Base-by-base conservation (phyloP, 2,888 invertebrate genomes). In the Lumbricus terrestris region DNA sequence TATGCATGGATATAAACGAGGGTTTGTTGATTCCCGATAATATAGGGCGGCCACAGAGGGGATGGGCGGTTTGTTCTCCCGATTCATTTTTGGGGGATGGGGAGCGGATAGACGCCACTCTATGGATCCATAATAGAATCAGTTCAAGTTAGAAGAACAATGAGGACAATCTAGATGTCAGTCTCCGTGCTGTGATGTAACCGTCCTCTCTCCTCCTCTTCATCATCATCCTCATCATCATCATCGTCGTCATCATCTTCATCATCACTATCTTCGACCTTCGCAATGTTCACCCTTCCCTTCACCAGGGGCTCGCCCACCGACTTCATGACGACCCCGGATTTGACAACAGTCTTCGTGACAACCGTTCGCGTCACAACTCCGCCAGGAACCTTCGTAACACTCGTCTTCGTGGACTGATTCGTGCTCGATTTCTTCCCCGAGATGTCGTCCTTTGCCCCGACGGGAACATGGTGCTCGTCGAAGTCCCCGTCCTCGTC, bases 401-500 rank as follows among this genome's bases (percentile, higher is more conserved):
- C 54, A 11, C 15, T 90, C n/a, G 82, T 83, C 33, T n/a, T 42
- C 16, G 83, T 83, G 8, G 37, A 83, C 34, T 20, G 47, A 34
- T 8, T 23, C 18, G 89, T 6, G 5, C 82, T n/a, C 35, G 8
- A n/a, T 20, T 82, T 89, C 20, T 34, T 37, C n/a, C 6, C 42
- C 54, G 89, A 47, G 20, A 35, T 89, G 34, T 85, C 37, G 85
- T 85, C 85, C n/a, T 23, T 85, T 8, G 85, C 85, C 37, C 34
- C 85, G 11, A 18, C 85, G 0, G 35, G 15, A 35, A 37, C 23
- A 35, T 85, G 85, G n/a, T 93, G 91, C 90, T 93, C 93, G 54
- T 92, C 92, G 34, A 92, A 91, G 85, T 93, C 93, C 89, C 93
- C 93, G 37, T 92, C 92, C 54, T 93, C 93, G 69, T 92, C 92